These are phyloP conservation scores for Chelonus formosanus DNA, from an alignment of 2,888 invertebrate genomes.

Conservation along the genomic window DNA sequence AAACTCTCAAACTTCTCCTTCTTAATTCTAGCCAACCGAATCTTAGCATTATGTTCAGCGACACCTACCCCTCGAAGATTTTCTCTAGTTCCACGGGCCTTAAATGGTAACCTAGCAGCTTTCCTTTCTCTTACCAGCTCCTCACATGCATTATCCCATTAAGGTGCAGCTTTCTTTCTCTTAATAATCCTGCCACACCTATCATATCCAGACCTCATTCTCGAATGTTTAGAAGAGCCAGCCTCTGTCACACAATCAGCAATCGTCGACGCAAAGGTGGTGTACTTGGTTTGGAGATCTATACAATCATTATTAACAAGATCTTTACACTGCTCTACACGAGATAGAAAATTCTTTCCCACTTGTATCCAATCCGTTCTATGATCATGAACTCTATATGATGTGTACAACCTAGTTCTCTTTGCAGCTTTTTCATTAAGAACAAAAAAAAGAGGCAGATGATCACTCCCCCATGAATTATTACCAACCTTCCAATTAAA, in stretches of 20 bases:
- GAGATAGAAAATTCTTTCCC: not conserved
- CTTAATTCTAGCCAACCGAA: conserved; percentile 16
- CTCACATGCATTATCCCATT: conserved; percentile 29
- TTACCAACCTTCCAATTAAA: conserved; percentile 17
- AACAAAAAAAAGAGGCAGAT: too few species aligned
- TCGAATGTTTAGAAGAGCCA: not conserved
- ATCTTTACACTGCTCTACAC: not conserved
- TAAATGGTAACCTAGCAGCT: conserved; percentile 21
- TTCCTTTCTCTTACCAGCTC: conserved; percentile 11
- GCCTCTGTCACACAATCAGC: conserved; percentile 13
- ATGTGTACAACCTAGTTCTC: conserved; percentile 5
- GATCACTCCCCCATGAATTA: conserved; percentile 29
- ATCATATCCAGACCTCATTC: too few species aligned
- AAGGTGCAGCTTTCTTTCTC: conserved; percentile 14
- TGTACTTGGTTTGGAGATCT: conserved; percentile 12
- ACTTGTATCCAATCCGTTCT: conserved; percentile 24
- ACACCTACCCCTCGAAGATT: not conserved
- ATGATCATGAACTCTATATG: conserved; percentile 3
- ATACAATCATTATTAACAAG: not conserved
- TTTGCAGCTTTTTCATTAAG: too few species aligned
- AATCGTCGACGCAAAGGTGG: not conserved
- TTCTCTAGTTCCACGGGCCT: not conserved
- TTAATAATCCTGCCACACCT: not conserved
- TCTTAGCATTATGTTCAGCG: not conserved
- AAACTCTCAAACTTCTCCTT: conserved; percentile 13